Conservation (phyloP, 1,140 invertebrate species). For the Drosophila ananassae region DNA sequence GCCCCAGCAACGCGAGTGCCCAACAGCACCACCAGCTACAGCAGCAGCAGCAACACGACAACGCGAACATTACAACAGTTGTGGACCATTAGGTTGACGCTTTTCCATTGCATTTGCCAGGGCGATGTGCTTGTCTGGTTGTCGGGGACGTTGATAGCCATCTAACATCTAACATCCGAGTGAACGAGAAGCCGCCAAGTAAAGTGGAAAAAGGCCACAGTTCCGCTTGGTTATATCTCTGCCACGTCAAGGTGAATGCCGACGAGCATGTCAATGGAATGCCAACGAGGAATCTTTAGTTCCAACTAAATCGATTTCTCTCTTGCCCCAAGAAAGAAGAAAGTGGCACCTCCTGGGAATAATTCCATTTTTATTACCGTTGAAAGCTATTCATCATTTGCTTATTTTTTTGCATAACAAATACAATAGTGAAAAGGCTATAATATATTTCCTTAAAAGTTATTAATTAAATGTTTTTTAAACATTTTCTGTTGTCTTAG, state of each 20-base stretch:
- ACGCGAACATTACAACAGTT: constrained; percentile 40
- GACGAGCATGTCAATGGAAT: constrained; percentile 6
- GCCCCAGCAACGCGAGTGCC: constrained; percentile 24
- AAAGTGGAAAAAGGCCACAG: constrained; percentile 46
- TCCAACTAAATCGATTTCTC: constrained; percentile 26
- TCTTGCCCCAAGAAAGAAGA: neutral
- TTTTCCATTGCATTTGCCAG: constrained; percentile 51
- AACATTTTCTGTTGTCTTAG: too few species aligned
- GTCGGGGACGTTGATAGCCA: constrained; percentile 39
- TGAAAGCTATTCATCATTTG: constrained; percentile 47
- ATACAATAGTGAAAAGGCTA: neutral
- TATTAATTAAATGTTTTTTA: too few species aligned
- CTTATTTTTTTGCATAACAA: constrained; percentile 1
- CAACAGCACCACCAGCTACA: constrained; percentile 19
- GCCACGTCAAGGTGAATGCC: constrained; percentile 21
- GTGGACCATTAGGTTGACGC: constrained; percentile 56
- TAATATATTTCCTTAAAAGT: neutral
- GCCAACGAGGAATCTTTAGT: constrained; percentile 7
- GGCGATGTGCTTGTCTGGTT: constrained; percentile 4
- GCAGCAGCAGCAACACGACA: constrained; percentile 25
- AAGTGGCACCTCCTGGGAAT: constrained; percentile 7
- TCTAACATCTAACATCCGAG: constrained; percentile 41
- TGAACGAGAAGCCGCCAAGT: constrained; percentile 31
- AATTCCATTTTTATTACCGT: constrained; percentile 47
- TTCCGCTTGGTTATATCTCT: constrained; percentile 37